These are phyloP conservation scores for Sitta europaea DNA, from an alignment of 2,113 vertebrate genomes.

Conservation along the genomic window DNA sequence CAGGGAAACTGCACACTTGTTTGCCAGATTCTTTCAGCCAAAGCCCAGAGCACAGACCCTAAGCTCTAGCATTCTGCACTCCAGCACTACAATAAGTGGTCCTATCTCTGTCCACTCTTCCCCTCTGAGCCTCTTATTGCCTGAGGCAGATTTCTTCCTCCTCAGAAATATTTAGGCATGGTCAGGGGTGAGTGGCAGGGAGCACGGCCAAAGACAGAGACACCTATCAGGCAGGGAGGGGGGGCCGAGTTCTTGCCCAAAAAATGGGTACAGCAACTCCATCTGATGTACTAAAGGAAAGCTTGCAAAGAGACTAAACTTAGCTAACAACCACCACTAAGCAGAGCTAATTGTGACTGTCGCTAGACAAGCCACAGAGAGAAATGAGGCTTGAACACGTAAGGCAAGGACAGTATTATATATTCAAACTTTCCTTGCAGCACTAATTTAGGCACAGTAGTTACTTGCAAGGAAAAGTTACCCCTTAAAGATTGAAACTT, in stretches of 20 bases:
- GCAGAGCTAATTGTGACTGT: not conserved
- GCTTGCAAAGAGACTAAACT: not conserved
- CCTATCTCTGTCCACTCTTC: not conserved
- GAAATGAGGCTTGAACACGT: not conserved
- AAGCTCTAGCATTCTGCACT: fast-evolving
- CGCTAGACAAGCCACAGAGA: not conserved
- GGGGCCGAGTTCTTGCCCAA: not conserved
- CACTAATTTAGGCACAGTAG: not conserved
- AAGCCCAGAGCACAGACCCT: not conserved
- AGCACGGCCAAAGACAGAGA: not conserved
- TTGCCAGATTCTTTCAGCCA: not conserved
- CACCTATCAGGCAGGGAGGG: not conserved
- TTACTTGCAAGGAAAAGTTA: not conserved
- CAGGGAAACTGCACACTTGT: not conserved
- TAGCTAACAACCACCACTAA: not conserved
- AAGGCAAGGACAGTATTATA: not conserved
- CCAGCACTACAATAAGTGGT: not conserved
- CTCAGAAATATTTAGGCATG: not conserved
- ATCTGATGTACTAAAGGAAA: not conserved
- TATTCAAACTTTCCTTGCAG: not conserved
- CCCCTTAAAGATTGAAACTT: not conserved
- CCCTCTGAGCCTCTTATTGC: not conserved
- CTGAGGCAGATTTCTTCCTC: not conserved
- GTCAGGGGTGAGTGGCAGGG: fast-evolving
- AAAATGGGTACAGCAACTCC: not conserved